Evolutionary conservation across 2,888 invertebrate species (phyloP).

Genomic region (Laspeyria flexula): DNA sequence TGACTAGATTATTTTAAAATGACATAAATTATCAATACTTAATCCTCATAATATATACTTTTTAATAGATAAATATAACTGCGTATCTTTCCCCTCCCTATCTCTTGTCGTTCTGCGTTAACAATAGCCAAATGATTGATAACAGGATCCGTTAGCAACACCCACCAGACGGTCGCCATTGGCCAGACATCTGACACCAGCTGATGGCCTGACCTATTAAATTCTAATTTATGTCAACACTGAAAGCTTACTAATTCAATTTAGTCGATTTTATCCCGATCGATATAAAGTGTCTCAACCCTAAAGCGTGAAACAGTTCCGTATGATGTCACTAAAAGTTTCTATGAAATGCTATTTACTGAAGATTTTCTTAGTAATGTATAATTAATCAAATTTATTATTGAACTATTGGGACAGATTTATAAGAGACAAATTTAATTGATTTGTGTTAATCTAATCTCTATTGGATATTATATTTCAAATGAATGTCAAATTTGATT

Average conservation of each 20-base stretch:
- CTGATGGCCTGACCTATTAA: slow-evolving; percentile 48
- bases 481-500: too few species aligned
- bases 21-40: too few species aligned
- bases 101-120: background rate
- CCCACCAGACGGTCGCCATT: slow-evolving; percentile 35
- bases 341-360: background rate
- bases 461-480: too few species aligned
- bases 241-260: slow-evolving; percentile 29
- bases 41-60: too few species aligned
- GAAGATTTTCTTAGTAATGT: background rate
- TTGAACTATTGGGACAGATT: too few species aligned
- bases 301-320: background rate
- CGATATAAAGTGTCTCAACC: slow-evolving; percentile 7
- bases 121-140: background rate
- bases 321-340: slow-evolving; percentile 1
- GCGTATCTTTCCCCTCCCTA: too few species aligned
- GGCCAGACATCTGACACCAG: slow-evolving; percentile 27
- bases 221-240: slow-evolving; percentile 39
- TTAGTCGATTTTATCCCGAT: slow-evolving; percentile 25
- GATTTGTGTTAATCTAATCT: too few species aligned
- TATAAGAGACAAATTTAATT: too few species aligned
- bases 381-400: too few species aligned
- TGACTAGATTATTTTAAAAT: too few species aligned
- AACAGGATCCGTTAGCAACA: slow-evolving; percentile 12
- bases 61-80: too few species aligned